Conservation (phyloP, 2,888 invertebrate genomes). For the Strigamia crassipes region DNA sequence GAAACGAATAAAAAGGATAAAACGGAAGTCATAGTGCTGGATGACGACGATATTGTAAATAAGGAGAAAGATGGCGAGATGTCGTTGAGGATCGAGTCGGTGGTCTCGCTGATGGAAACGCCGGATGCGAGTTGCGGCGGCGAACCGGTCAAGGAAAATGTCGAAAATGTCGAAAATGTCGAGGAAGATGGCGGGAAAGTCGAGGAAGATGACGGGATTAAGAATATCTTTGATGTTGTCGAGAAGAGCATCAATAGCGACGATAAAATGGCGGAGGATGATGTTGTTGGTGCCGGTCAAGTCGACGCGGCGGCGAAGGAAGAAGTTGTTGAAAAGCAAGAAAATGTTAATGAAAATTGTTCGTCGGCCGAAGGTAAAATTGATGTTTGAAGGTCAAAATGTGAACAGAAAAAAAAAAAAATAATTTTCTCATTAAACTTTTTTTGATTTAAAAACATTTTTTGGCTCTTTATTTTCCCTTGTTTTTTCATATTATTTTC, state of each 20-base stretch:
- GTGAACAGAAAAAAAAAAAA: not conserved
- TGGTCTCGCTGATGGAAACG: not conserved
- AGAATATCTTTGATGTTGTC: no score
- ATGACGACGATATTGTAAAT: not conserved
- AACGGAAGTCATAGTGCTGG: not conserved
- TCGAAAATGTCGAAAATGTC: no score
- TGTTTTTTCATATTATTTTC: not conserved
- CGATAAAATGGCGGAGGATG: no score
- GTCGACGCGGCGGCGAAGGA: no score
- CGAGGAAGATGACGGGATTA: no score
- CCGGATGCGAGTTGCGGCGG: not conserved
- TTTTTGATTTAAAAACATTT: not conserved
- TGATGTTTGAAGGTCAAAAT: not conserved
- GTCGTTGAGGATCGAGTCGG: not conserved
- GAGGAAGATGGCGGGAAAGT: no score
- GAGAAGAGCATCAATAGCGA: no score
- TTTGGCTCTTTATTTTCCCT: not conserved
- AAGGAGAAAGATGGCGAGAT: not conserved
- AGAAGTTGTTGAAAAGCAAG: no score
- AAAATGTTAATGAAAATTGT: not conserved
- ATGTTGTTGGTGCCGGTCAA: no score
- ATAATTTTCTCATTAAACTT: not conserved
- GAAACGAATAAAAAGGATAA: not conserved
- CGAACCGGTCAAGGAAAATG: no score
- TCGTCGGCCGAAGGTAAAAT: not conserved